Base-by-base conservation (phyloP, 92 coral and sea anemone genomes). In the Zoanthus sansibaricus region DNA sequence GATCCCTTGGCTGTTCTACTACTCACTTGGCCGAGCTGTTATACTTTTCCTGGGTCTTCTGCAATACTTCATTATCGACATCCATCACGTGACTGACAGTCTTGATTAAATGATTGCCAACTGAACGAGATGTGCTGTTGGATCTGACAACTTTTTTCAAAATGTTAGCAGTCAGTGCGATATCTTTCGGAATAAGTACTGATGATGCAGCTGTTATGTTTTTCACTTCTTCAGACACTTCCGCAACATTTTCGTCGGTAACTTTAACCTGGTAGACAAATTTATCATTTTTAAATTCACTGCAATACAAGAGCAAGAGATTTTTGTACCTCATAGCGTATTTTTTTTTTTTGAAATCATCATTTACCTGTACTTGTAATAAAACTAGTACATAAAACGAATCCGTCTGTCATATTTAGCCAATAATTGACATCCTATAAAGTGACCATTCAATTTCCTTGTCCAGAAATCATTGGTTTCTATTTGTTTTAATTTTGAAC, bases 31-130 rank as follows among this genome's bases (percentile, higher is more conserved):
- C 94, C 4, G 98, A 88, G 37, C 93, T 88, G 92, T 96, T 94
- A 82, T 92, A 89, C 79, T 85, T 92, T 25, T 75, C 73, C 62
- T 93, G 95, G 51, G 95, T 92, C 52, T 92, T 92, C 48, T 83
- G 87, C 69, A 97, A 54, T 5, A 94, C 94, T n/a, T 92, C 95
- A 12, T 76, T 72, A 70, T 88, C 80, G 15, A 91, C 92, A 87
- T 97, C 97, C 94, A 95, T 94, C 84, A 97, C 97, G 83, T 97
- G 93, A 89, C 97, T 97, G 49, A 97, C 88, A 18, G 99, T 97
- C 87, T 80, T 87, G 84, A 97, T 71, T 78, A 97, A 82, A 61
- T 91, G 93, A 77, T 97, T 94, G 7, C 99, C 99, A n/a, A 97
- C 96, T 51, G 82, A 71, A 42, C 85, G 90, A 20, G 94, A 93